Percentiles rank a stretch among this genome's conserved stretches.
phyloP scores from a whole-genome alignment of 2,113 vertebrate genomes.

The Pipra filicauda region DNA sequence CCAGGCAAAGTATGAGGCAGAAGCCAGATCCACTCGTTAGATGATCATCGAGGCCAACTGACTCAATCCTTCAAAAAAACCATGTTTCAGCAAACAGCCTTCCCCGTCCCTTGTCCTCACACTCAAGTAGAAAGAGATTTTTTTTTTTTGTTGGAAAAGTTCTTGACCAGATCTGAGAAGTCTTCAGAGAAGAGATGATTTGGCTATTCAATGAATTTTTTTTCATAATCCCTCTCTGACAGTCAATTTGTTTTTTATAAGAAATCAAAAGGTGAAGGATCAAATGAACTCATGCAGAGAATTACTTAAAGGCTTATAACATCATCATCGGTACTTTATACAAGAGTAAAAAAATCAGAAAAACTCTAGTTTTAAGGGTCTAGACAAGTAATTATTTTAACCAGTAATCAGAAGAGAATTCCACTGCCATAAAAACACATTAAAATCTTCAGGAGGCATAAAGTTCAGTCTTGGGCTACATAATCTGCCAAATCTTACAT shows the following conservation, averaged over 20 bases:
- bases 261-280: not conserved
- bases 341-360: not conserved
- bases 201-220: not conserved
- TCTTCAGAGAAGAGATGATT: not conserved
- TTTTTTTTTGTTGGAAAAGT: not conserved
- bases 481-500: not conserved
- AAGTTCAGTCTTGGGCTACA: not conserved
- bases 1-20: not conserved
- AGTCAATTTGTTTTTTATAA: not conserved
- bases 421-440: not conserved
- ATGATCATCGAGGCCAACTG: not conserved
- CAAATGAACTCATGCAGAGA: not conserved
- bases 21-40: not conserved
- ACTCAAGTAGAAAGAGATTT: not conserved
- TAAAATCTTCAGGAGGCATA: not conserved
- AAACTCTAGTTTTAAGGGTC: not conserved
- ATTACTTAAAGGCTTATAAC: not conserved
- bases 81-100: not conserved
- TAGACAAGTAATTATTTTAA: not conserved
- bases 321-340: not conserved
- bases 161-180: not conserved
- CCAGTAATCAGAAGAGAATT: constrained; percentile 5
- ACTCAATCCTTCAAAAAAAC: not conserved
- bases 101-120: not conserved
- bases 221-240: not conserved